Base-by-base conservation (phyloP, 2,888 invertebrate species). In the Harpalus rubripes region DNA sequence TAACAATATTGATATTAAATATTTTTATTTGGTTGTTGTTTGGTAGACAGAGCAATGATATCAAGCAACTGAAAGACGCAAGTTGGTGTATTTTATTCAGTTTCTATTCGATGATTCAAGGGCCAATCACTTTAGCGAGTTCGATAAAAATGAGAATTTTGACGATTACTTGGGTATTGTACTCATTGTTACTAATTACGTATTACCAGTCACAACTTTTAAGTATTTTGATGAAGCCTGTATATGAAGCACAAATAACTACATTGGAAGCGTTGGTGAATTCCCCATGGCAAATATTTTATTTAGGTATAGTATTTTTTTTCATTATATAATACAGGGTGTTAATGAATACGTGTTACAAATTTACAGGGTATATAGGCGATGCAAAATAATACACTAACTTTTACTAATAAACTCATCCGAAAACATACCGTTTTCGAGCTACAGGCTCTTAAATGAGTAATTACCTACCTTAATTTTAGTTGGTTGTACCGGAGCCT, bases 121-220 rank as follows among this genome's bases (percentile, higher is more conserved):
- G 59, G 26, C 39, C 80, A 41, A 16, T 61, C 2, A 59, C 5
- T 1, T 39, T 80, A 26, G 63, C 80, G 1, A 80, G 41, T 15
- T 59, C 59, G 7, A 26, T 80, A n/a, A 61, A 41, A 39, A 15
- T 80, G 16, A n/a, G 80, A 18, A 22, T 80, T 39, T 32, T 80
- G 16, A 26, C 61, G 6, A 16, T 63, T 32, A 7, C 39, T 16
- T 80, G 80, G 80, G 63, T 63, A 0, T n/a, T 80, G n/a, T 61
- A 26, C 16, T 80, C 61, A n/a, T 16, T 59, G n/a, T 16, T 80
- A n/a, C 7, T 80, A 39, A 16, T 41, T 0, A 80, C 61, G 7
- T 41, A 58, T n/a, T 80, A 80, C 39, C 80, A 80, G 12, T 80
- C 80, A 10, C 32, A 80, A 80, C 63, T 80, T n/a, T 39, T 80